Conservation (phyloP, 2,797 vertebrate genomes). For the Clarias platycephalus region DNA sequence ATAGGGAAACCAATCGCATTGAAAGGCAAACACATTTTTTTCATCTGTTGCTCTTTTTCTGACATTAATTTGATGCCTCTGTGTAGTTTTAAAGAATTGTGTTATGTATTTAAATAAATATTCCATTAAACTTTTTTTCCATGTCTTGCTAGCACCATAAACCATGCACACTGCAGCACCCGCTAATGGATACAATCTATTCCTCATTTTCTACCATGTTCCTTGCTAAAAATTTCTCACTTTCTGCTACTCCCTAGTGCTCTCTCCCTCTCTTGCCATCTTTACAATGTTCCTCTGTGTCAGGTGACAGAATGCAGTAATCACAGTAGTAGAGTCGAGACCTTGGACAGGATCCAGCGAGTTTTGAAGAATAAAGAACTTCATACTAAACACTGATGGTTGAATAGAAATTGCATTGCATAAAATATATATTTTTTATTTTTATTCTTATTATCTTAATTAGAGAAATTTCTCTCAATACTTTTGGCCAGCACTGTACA, state of each 20-base stretch:
- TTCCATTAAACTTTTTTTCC: neutral
- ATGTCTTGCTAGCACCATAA: neutral
- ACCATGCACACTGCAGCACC: neutral
- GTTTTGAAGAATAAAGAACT: too few relatives aligned
- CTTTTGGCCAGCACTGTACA: too few relatives aligned
- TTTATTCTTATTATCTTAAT: too few relatives aligned
- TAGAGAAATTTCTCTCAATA: too few relatives aligned
- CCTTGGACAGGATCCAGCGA: conserved; percentile 19
- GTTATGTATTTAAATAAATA: neutral
- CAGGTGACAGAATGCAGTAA: conserved; percentile 31
- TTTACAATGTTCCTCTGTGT: neutral
- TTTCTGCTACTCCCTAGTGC: neutral
- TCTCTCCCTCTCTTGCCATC: neutral
- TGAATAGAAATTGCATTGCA: too few relatives aligned
- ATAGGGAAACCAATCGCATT: conserved; percentile 30
- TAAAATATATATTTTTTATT: too few relatives aligned
- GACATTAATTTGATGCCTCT: neutral
- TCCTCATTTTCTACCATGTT: neutral
- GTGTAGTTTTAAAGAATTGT: conserved; percentile 3
- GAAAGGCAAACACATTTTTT: conserved; percentile 13
- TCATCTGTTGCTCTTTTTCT: neutral
- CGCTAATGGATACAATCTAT: conserved; percentile 1
- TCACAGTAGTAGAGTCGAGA: conserved; percentile 10
- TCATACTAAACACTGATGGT: too few relatives aligned
- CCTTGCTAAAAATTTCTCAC: conserved; percentile 7